Evolutionary conservation across 2,888 invertebrate genomes (phyloP), one percentile per base, ranked within the genome.

Genomic region (Osedax frankpressi): DNA sequence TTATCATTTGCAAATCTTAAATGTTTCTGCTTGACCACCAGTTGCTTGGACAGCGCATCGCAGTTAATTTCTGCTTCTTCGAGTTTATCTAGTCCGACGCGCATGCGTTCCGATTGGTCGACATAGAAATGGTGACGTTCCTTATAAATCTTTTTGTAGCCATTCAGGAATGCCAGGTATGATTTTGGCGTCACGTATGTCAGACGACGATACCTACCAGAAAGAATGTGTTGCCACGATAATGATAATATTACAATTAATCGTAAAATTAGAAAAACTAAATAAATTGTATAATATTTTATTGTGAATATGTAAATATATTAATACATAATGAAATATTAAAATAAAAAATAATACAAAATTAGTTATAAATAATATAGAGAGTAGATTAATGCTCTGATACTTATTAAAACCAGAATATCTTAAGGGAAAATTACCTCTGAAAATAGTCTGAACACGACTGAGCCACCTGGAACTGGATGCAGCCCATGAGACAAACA

Each of bases 141-240:
- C 67, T 86, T 87, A 80, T 93, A 93, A 6, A 92, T 86, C 0
- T 83, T 83, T 84, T 93, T 92, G 82, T 93, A 94, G 0, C 90
- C 90, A 76, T 89, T 89, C 78, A 94, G 85, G 82, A 92, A 93
- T 0, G 91, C 90, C 72, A 94, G 87, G 80, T 91, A 91, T 0
- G 93, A 93, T 82, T 92, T 93, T 0, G 93, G 93, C 0, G 93
- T 94, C 0, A 93, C 92, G 82, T 91, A 91, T 0, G 91, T 89
- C 79, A 90, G 89, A 72, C 93, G 87, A 28, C 93, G 88, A 81
- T 90, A 82, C 80, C 82, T 81, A 68, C 3, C 73, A 44, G 11
- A 19, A 44, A 11, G 44, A 19, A 11, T 6, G 44, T 44, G 44
- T 6, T 44, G 44, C n/a, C n/a, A n/a, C n/a, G n/a, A n/a, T n/a